These are phyloP conservation scores for Camponotus floridanus DNA, from an alignment of 1,140 invertebrate species.

Conservation along the genomic window DNA sequence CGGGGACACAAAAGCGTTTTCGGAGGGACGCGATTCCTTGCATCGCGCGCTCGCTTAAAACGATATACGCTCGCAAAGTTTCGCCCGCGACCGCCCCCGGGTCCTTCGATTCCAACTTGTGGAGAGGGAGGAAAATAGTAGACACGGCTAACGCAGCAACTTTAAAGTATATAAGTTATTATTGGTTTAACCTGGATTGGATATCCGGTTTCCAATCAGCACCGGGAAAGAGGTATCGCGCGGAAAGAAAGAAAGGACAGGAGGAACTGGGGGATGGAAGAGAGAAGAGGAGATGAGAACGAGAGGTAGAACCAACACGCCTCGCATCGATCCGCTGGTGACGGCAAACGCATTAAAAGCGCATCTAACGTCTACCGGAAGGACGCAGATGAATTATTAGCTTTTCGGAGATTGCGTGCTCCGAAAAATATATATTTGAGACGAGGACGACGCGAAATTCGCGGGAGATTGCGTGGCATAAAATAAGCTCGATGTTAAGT, in stretches of 20 bases:
- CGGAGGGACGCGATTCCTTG: slow-evolving; percentile 50
- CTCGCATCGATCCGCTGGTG: slow-evolving; percentile 38
- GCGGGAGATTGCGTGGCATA: background rate
- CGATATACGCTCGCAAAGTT: slow-evolving; percentile 61
- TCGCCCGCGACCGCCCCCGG: slow-evolving; percentile 7
- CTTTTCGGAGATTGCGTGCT: slow-evolving; percentile 29
- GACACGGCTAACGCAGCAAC: slow-evolving; percentile 63
- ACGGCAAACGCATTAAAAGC: slow-evolving; percentile 57
- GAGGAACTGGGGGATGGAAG: no score
- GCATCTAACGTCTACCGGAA: slow-evolving; percentile 56
- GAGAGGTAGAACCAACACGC: slow-evolving; percentile 51
- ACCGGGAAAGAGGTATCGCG: slow-evolving; percentile 36
- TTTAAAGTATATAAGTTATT: slow-evolving; percentile 67
- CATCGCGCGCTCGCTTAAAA: slow-evolving; percentile 56
- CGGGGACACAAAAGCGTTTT: slow-evolving; percentile 50
- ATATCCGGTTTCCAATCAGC: slow-evolving; percentile 67
- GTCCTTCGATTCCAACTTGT: slow-evolving; percentile 54
- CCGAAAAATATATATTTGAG: slow-evolving; percentile 52
- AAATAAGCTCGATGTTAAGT: background rate
- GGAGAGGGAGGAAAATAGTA: slow-evolving; percentile 41
- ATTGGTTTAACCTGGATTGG: slow-evolving; percentile 68
- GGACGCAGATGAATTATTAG: slow-evolving; percentile 59
- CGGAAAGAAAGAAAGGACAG: background rate
- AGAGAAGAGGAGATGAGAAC: background rate
- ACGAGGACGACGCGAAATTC: background rate